Evolutionary conservation across 1,140 invertebrate genomes (phyloP), one percentile per base, ranked within the genome.

Genomic region (Cyrtorhinus lividipennis): DNA sequence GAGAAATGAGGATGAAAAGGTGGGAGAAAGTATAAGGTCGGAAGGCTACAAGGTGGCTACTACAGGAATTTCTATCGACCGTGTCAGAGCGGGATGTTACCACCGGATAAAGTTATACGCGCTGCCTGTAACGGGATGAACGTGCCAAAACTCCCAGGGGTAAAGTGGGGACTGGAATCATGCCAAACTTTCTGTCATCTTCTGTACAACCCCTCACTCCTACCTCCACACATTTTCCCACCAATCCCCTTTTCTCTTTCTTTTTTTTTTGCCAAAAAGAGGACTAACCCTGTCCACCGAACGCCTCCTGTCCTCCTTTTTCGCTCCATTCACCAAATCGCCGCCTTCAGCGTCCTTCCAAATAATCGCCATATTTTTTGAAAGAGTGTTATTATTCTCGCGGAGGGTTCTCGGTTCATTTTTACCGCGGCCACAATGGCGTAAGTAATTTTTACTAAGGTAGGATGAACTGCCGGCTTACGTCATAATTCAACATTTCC

Each of bases 41-140:
- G 48, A 53, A 53, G 48, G 48, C 48, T 53, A 22, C 48, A 53
- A 53, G 48, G 48, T 53, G 48, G 48, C 48, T 53, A 53, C 48
- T 53, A 53, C 8, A 22, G 48, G 48, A 53, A 20, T 20, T 8
- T 12, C 48, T 53, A 53, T 53, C 48, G 48, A 53, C 48, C 48
- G 48, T 53, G 48, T 53, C 48, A 53, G 48, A 20, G 20, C 5
- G 48, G 48, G 48, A 53, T 53, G 48, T 53, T 53, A 53, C 48
- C 48, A 53, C 48, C 48, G 48, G 48, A 53, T 53, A 53, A 53
- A 53, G 48, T 53, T 53, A 53, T 53, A 53, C 20, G 48, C 48
- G 48, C 48, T 53, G 48, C 48, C 48, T 53, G 48, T 53, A 53
- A 53, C 48, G 48, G 48, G 48, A 53, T 53, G 48, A 53, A 53